These are phyloP conservation scores for Cacatua alba DNA, from an alignment of 2,113 vertebrate genomes.

Conservation along the genomic window DNA sequence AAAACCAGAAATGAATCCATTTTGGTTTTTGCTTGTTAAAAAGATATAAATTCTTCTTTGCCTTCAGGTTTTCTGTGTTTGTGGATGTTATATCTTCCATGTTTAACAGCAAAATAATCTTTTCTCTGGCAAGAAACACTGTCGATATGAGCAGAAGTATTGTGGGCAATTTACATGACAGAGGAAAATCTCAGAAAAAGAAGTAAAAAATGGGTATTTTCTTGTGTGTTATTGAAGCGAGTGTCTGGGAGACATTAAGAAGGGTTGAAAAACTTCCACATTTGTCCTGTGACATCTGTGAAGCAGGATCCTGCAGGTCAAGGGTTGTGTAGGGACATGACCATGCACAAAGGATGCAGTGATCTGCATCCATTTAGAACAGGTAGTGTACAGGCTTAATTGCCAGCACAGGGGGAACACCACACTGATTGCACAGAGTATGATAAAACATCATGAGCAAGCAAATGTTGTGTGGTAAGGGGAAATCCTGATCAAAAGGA, in stretches of 20 bases:
- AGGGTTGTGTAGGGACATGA: background rate
- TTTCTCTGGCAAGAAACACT: background rate
- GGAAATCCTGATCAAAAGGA: background rate
- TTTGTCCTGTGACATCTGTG: background rate
- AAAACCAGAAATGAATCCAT: background rate
- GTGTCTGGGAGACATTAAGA: background rate
- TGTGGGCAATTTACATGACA: conserved; percentile 8
- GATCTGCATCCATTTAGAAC: background rate
- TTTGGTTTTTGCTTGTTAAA: background rate
- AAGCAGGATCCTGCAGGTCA: background rate
- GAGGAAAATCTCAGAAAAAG: background rate
- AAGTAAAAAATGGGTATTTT: background rate
- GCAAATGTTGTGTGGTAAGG: rapidly evolving
- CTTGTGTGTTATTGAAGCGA: background rate
- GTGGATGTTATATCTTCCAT: background rate
- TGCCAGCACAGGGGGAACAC: background rate
- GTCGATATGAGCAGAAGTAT: background rate
- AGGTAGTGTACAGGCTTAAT: background rate
- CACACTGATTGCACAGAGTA: background rate
- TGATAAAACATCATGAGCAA: too few species aligned
- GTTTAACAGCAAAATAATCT: background rate
- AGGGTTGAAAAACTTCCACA: rapidly evolving
- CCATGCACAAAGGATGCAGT: rapidly evolving
- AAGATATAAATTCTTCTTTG: background rate
- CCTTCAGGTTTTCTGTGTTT: background rate